Base-by-base conservation (phyloP, 2,113 vertebrate genomes). In the Pholis gunnellus region DNA sequence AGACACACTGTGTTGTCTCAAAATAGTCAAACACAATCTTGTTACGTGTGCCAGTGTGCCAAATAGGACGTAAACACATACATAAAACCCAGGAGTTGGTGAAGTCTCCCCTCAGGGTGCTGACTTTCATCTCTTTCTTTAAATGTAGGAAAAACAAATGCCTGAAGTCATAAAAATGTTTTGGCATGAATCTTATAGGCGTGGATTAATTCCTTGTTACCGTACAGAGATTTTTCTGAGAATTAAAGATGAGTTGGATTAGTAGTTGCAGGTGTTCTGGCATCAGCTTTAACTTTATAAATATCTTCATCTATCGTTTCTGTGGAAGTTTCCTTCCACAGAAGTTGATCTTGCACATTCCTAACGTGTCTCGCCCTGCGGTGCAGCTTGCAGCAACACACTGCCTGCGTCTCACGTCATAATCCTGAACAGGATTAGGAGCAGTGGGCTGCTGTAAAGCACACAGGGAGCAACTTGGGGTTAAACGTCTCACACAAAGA, bases 61-160 rank as follows among this genome's bases (percentile, higher is more conserved):
- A 82, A 29, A 83, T 6, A 74, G 71, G 72, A 88, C 44, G 31
- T 68, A 65, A 85, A 87, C 59, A 75, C 74, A 69, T 71, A 71
- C 65, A 78, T 44, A 66, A 66, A 71, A 3, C 10, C 2, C 9
- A 52, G 67, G 46, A 66, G 59, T 11, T 59, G 17, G 20, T 9
- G 27, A 57, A n/a, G 44, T 61, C 14, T 63, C 60, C 54, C 87
- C 72, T 15, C 83, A 73, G 78, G 83, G 31, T 42, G 57, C 52
- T 46, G 64, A 10, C 75, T 78, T 83, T 84, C 38, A 85, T 87
- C 77, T 48, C 0, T 57, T 25, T 74, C 75, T 1, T 1, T n/a
- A 64, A 44, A 0, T 0, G 15, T 0, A 25, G 40, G 27, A 59
- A 46, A 68, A 72, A 79, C 25, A 71, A 61, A 83, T 2, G 36